A percentile compares a stretch with the other conserved stretches of the same genome.
phyloP scores from a whole-genome alignment of 2,888 invertebrate species.

The Baronia brevicornis region DNA sequence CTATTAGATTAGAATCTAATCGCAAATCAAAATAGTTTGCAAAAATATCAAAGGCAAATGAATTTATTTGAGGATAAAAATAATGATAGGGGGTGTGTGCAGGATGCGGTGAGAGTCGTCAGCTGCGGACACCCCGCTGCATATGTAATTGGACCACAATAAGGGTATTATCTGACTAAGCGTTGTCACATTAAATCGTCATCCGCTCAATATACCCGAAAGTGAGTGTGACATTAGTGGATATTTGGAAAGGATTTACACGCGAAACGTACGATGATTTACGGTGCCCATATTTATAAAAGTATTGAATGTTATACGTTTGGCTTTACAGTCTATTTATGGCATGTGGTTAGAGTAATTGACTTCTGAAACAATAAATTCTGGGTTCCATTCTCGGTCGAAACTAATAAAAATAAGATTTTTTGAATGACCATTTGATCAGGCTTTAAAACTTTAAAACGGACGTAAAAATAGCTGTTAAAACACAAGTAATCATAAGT shows the following conservation, averaged over 20 bases:
- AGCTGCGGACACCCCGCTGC: constrained; percentile 44
- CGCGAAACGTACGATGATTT: constrained; percentile 2
- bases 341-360: no score
- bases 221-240: constrained; percentile 29
- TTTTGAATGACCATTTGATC: no score
- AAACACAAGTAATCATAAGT: no score
- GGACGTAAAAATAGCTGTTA: no score
- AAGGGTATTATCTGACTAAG: constrained; percentile 47
- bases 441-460: no score
- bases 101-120: constrained; percentile 31
- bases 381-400: no score
- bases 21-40: constrained; percentile 4
- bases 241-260: constrained; percentile 11
- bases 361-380: no score
- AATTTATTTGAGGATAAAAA: constrained; percentile 23
- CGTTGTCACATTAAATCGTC: constrained; percentile 62
- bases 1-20: constrained; percentile 4
- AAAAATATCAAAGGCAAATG: constrained; percentile 10
- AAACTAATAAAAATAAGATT: no score
- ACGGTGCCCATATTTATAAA: background rate
- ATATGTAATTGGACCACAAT: constrained; percentile 55
- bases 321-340: no score
- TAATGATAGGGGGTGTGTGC: constrained; percentile 23
- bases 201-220: constrained; percentile 53
- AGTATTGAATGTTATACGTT: background rate